These are phyloP conservation scores for Pelochelys cantorii DNA, from an alignment of 2,797 vertebrate genomes.

Conservation along the genomic window DNA sequence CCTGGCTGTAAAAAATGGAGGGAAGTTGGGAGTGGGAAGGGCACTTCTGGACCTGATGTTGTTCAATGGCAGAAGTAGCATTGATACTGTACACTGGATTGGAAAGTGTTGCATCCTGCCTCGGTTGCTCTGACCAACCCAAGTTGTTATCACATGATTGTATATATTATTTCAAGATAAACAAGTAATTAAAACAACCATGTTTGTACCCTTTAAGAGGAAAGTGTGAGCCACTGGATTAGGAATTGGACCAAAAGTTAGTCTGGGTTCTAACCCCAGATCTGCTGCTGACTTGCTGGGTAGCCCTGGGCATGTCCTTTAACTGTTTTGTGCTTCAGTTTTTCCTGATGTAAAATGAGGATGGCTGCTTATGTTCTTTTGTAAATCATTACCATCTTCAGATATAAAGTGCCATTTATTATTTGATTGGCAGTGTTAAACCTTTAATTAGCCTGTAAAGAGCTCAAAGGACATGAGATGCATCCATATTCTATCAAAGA, in stretches of 20 bases:
- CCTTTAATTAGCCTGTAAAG: background rate
- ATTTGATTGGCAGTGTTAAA: background rate
- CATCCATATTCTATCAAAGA: too few relatives aligned
- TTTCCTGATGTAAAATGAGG: background rate
- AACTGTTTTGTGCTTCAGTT: background rate
- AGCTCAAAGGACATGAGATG: background rate
- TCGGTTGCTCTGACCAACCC: fast-evolving
- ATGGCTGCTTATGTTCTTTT: background rate
- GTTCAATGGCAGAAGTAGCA: background rate
- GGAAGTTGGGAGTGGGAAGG: background rate
- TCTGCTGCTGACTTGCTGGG: too few relatives aligned
- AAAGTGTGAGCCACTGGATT: background rate
- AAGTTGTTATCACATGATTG: background rate
- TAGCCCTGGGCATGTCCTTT: background rate
- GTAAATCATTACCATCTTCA: background rate
- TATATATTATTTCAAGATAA: fast-evolving
- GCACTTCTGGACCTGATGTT: background rate
- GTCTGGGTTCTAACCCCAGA: background rate
- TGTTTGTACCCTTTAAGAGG: background rate
- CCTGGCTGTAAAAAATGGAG: background rate
- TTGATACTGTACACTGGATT: background rate
- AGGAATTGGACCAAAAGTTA: fast-evolving
- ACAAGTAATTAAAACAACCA: background rate
- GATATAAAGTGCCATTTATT: background rate
- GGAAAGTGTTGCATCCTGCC: background rate